phyloP scores from a whole-genome alignment of 1,140 invertebrate genomes.

The Drosophila lowei region DNA sequence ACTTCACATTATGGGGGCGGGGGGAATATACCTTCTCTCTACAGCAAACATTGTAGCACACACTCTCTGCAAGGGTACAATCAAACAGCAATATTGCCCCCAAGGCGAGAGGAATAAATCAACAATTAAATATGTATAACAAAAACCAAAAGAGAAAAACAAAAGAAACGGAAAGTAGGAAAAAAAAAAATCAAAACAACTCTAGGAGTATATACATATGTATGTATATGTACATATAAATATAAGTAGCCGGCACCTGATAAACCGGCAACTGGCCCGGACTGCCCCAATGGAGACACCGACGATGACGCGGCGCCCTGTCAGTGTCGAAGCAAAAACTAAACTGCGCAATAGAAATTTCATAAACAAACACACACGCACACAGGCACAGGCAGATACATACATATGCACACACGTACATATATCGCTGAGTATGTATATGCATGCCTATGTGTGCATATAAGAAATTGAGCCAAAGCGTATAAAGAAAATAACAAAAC shows the following conservation, averaged over 20 bases:
- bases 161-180: slow-evolving; percentile 42
- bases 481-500: slow-evolving; percentile 31
- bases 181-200: slow-evolving; percentile 12
- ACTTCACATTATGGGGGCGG: too few species aligned
- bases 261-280: slow-evolving; percentile 62
- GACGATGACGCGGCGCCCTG: slow-evolving; percentile 28
- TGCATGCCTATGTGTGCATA: slow-evolving; percentile 11
- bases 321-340: slow-evolving; percentile 48
- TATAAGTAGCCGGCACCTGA: slow-evolving; percentile 70
- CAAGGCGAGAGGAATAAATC: too few species aligned
- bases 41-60: too few species aligned
- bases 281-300: slow-evolving; percentile 41
- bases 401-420: neutral
- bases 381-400: neutral
- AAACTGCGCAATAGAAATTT: slow-evolving; percentile 80
- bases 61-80: too few species aligned
- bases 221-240: slow-evolving; percentile 9
- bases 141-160: slow-evolving; percentile 8
- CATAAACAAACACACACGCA: slow-evolving; percentile 64
- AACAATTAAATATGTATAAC: too few species aligned
- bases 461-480: slow-evolving; percentile 53
- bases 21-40: too few species aligned
- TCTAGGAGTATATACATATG: neutral
- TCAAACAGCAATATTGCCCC: too few species aligned
- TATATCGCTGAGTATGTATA: slow-evolving; percentile 9